Conservation (phyloP, 2,113 vertebrate genomes). For the Crocuta crocuta region DNA sequence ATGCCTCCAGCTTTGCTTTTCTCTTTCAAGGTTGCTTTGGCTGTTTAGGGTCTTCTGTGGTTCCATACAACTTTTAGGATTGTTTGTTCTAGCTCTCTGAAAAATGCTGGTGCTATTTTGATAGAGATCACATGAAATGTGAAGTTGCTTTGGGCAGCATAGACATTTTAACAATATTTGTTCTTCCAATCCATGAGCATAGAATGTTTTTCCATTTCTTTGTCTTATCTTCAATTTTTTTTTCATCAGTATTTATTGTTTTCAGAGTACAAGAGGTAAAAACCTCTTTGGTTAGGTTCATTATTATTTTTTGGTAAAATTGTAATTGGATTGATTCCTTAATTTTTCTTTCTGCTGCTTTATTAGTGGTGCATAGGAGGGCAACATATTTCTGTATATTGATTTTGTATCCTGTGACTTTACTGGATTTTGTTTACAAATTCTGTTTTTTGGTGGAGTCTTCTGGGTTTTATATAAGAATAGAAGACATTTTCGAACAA, state of each 20-base stretch:
- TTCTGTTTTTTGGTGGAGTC: neutral
- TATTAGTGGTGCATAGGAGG: neutral
- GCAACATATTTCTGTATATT: neutral
- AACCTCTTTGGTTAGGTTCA: neutral
- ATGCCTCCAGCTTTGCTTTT: neutral
- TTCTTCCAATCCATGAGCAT: neutral
- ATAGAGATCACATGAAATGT: neutral
- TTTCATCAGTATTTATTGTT: neutral
- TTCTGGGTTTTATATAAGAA: neutral
- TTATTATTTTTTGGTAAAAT: neutral
- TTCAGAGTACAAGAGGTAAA: neutral
- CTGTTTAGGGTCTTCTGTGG: neutral
- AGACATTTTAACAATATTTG: neutral
- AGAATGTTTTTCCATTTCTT: neutral
- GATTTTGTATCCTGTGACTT: neutral
- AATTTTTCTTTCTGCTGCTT: neutral
- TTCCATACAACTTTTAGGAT: neutral
- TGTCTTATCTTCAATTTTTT: neutral
- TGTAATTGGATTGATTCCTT: neutral
- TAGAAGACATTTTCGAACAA: neutral
- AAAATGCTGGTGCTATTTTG: neutral
- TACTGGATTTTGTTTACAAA: neutral
- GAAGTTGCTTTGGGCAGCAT: neutral
- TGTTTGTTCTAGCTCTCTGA: neutral
- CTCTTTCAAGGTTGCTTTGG: neutral